Evolutionary conservation across 2,113 vertebrate genomes (phyloP).

Genomic region (Colistium nudipinnis): DNA sequence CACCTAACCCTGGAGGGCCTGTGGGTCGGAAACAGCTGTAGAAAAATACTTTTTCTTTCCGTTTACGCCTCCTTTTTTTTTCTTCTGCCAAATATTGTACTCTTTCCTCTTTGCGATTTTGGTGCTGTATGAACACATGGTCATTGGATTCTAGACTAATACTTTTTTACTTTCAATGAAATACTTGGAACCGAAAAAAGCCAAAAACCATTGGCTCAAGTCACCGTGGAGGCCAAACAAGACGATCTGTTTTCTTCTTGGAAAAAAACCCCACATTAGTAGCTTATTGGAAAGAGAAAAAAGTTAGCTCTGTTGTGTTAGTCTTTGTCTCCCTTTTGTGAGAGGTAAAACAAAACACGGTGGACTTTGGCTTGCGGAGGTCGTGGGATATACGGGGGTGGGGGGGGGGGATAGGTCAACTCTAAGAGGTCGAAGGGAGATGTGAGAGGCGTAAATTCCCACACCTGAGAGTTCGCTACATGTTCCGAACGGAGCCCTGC

Average conservation of each 20-base stretch:
- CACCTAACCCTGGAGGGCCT: slow-evolving; percentile 43
- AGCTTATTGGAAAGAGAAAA: not conserved
- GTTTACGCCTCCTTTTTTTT: slow-evolving; percentile 10
- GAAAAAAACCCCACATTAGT: not conserved
- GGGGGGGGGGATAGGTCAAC: slow-evolving; percentile 40
- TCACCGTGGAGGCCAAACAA: no score
- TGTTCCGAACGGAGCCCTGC: slow-evolving; percentile 51
- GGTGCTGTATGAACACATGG: slow-evolving; percentile 27
- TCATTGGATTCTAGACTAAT: slow-evolving; percentile 30
- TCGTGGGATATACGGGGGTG: slow-evolving; percentile 40
- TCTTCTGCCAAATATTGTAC: slow-evolving; percentile 19
- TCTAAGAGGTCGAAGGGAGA: slow-evolving; percentile 30
- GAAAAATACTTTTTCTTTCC: slow-evolving; percentile 77
- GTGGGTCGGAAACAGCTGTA: slow-evolving; percentile 68
- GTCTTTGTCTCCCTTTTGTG: slow-evolving; percentile 26
- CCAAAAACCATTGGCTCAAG: slow-evolving; percentile 26
- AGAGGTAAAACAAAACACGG: slow-evolving; percentile 62
- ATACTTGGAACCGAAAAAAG: slow-evolving; percentile 19
- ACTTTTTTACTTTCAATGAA: slow-evolving; percentile 43
- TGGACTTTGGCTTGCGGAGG: slow-evolving; percentile 80
- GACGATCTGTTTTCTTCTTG: slow-evolving; percentile 44
- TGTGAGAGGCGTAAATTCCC: slow-evolving; percentile 17
- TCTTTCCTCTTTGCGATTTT: slow-evolving; percentile 19
- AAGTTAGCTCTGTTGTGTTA: slow-evolving; percentile 2
- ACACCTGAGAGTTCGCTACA: slow-evolving; percentile 68